Conservation (phyloP, 2,888 invertebrate genomes). For the Alitta virens region DNA sequence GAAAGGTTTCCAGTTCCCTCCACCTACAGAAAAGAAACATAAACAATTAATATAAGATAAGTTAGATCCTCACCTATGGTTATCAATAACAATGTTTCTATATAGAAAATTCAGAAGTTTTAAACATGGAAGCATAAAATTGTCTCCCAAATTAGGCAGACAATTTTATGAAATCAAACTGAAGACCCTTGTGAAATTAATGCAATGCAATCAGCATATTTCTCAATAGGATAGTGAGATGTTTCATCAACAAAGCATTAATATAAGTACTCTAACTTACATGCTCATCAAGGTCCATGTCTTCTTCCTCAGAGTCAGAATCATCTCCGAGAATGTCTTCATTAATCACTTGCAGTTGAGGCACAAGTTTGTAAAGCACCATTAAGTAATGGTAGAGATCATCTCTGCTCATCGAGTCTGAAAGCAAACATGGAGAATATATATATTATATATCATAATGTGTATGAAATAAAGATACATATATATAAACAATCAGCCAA, state of each 20-base stretch:
- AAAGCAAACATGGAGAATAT: no score
- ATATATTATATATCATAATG: background rate
- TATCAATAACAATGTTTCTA: no score
- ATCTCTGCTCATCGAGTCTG: slow-evolving; percentile 32
- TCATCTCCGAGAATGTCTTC: slow-evolving; percentile 63
- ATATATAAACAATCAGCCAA: background rate
- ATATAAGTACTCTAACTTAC: slow-evolving; percentile 4
- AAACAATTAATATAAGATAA: no score
- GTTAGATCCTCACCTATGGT: background rate
- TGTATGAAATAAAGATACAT: background rate
- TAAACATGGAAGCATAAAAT: no score
- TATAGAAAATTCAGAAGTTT: no score
- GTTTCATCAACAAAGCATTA: background rate
- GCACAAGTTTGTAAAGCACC: slow-evolving; percentile 62
- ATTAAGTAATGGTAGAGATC: slow-evolving; percentile 58
- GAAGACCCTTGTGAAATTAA: background rate
- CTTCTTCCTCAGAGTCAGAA: slow-evolving; percentile 57
- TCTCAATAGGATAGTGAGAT: no score
- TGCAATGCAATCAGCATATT: no score
- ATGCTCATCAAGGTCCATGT: slow-evolving; percentile 26
- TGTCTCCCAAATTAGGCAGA: background rate
- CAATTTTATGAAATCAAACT: background rate
- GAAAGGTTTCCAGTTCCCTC: slow-evolving; percentile 24
- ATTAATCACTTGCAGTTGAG: slow-evolving; percentile 59
- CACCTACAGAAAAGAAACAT: slow-evolving; percentile 23